phyloP scores from a whole-genome alignment of 2,888 invertebrate genomes.

The Nematopogon swammerdamellus region DNA sequence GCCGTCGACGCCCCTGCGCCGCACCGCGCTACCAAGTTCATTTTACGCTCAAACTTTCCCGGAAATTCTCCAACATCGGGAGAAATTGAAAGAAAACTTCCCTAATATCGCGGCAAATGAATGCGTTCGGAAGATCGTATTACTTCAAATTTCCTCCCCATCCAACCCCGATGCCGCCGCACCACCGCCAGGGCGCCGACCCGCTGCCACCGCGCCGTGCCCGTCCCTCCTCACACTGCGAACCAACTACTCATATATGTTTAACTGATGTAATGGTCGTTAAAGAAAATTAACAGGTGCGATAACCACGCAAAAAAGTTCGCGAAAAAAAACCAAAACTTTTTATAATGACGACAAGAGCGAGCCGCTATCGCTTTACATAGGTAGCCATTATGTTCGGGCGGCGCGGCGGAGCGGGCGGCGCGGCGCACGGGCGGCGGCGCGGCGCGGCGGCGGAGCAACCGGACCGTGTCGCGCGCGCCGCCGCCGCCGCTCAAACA shows the following conservation, averaged over 20 bases:
- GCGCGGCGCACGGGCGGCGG: too few relatives aligned
- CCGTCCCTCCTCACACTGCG: too few relatives aligned
- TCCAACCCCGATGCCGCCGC: too few relatives aligned
- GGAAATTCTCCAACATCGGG: not conserved
- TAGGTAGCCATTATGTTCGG: not conserved
- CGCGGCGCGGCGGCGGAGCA: too few relatives aligned
- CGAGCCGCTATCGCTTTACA: not conserved
- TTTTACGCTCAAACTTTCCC: not conserved
- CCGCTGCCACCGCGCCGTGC: too few relatives aligned
- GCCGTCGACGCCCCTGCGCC: too few relatives aligned
- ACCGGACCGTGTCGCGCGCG: too few relatives aligned
- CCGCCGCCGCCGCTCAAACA: not conserved
- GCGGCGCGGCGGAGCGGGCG: too few relatives aligned
- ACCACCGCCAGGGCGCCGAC: too few relatives aligned
- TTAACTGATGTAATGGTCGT: not conserved
- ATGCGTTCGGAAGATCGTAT: not conserved
- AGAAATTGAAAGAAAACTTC: not conserved
- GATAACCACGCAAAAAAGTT: not conserved
- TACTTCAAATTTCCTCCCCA: not conserved
- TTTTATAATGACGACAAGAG: not conserved
- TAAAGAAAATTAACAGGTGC: not conserved
- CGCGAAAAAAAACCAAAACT: not conserved
- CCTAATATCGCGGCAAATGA: not conserved
- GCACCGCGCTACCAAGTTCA: too few relatives aligned
- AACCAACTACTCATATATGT: too few relatives aligned